Evolutionary conservation across 2,888 invertebrate genomes (phyloP).

Genomic region (Lepidocyrtoides sp.): DNA sequence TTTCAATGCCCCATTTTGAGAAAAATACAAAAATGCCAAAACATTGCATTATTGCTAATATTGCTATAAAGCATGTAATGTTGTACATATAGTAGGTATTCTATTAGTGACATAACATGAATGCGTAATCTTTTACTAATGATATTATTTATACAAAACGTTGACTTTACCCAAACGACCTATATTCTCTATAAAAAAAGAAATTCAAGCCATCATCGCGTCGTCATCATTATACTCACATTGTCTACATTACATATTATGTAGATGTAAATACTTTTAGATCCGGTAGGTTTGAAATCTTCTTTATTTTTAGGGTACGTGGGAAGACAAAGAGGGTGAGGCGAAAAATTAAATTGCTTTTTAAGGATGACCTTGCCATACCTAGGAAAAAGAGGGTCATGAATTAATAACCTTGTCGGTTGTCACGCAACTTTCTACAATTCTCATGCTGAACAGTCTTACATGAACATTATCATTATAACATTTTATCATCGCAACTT

Average conservation of each 20-base stretch:
- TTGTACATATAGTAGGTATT: too few species aligned
- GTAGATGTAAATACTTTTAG: neutral
- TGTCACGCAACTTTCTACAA: conserved; percentile 75
- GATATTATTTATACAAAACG: too few species aligned
- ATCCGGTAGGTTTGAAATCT: conserved; percentile 58
- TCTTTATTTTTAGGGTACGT: conserved; percentile 53
- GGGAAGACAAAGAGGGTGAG: conserved; percentile 73
- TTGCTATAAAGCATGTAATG: too few species aligned
- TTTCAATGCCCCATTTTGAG: too few species aligned
- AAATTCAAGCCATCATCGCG: too few species aligned
- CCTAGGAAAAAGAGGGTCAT: conserved; percentile 79
- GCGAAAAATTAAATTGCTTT: conserved; percentile 72
- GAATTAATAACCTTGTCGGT: conserved; percentile 78
- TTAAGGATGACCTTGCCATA: conserved; percentile 80
- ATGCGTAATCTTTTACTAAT: too few species aligned
- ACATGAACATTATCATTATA: neutral
- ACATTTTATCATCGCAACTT: neutral
- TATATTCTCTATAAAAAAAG: too few species aligned
- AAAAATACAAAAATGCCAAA: too few species aligned
- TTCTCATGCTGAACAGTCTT: neutral
- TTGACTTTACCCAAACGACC: too few species aligned
- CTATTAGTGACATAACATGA: too few species aligned
- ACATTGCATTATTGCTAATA: too few species aligned
- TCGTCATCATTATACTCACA: too few species aligned
- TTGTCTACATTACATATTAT: neutral